These are phyloP conservation scores for Nyctereutes procyonoides DNA, from an alignment of 2,113 vertebrate species.

Conservation along the genomic window DNA sequence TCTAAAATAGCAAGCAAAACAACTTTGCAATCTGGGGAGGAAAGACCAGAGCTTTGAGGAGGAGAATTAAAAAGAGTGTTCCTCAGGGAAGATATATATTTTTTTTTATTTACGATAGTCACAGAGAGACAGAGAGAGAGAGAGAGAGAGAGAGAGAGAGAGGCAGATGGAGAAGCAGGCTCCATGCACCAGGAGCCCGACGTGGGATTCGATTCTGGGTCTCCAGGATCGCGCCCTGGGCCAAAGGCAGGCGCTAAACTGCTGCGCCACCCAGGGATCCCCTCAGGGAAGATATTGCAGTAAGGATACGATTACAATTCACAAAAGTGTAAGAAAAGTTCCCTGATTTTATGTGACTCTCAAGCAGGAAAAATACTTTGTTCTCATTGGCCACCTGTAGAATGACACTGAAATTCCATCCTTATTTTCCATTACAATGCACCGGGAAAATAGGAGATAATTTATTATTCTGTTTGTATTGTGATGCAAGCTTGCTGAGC, in stretches of 20 bases:
- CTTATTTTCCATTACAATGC: not conserved
- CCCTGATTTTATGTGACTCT: not conserved
- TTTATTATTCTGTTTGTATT: not conserved
- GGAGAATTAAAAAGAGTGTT: not conserved
- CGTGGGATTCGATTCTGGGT: too few relatives aligned
- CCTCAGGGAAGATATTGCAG: not conserved
- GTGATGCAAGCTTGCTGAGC: not conserved
- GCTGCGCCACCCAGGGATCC: too few relatives aligned
- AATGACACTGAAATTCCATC: not conserved
- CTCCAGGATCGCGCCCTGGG: too few relatives aligned
- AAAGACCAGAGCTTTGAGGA: not conserved
- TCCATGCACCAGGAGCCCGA: too few relatives aligned
- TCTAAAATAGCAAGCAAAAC: constrained; percentile 45
- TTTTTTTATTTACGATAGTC: too few relatives aligned
- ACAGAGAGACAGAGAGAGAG: too few relatives aligned
- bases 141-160: too few relatives aligned
- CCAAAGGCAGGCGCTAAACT: too few relatives aligned
- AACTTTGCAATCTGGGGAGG: constrained; percentile 5
- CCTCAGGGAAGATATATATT: not conserved
- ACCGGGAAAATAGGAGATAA: not conserved
- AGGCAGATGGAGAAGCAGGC: too few relatives aligned
- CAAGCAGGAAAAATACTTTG: not conserved
- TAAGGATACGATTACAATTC: not conserved
- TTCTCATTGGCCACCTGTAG: not conserved
- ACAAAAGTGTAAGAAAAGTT: not conserved